Evolutionary conservation across 2,113 vertebrate genomes (phyloP).

Genomic region (Thryonomys swinderianus): DNA sequence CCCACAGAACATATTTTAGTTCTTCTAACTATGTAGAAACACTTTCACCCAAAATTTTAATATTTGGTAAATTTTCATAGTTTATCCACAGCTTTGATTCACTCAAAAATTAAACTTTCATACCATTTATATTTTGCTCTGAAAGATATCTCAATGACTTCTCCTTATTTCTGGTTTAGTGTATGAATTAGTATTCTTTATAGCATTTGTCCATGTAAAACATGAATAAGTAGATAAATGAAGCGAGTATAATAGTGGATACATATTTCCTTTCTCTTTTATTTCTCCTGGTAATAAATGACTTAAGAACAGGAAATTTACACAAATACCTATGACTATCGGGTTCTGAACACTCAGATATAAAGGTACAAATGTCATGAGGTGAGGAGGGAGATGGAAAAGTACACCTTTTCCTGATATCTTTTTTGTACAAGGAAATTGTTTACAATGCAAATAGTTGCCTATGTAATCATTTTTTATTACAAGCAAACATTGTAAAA

Average conservation of each 20-base stretch:
- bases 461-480: not conserved
- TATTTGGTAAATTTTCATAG: conserved; percentile 6
- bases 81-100: not conserved
- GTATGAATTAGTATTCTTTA: not conserved
- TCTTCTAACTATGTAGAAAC: not conserved
- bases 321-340: not conserved
- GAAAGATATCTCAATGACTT: not conserved
- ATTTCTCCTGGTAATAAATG: not conserved
- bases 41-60: not conserved
- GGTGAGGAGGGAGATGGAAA: not conserved
- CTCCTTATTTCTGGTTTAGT: not conserved
- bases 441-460: not conserved
- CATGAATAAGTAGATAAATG: not conserved
- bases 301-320: not conserved
- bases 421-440: not conserved
- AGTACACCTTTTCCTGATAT: not conserved
- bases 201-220: not conserved
- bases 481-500: not conserved
- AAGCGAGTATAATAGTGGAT: not conserved
- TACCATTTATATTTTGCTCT: not conserved
- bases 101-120: conserved; percentile 21
- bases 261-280: not conserved
- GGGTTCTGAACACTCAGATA: not conserved
- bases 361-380: not conserved
- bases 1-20: not conserved